phyloP scores from a whole-genome alignment of 2,888 invertebrate genomes.

The Hydrotaea diabolus region DNA sequence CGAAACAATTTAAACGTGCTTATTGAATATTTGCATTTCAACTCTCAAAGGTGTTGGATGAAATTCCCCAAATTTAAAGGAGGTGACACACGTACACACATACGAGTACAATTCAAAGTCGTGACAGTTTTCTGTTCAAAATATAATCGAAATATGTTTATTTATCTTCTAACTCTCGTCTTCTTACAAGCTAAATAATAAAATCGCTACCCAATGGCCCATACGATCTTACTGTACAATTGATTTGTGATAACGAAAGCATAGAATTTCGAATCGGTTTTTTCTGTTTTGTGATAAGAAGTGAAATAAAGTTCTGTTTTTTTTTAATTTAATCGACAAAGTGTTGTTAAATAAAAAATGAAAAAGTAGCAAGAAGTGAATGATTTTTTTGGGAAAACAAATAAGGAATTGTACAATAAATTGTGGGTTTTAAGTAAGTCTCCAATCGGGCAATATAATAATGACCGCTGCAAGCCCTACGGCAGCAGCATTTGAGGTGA shows the following conservation, averaged over 20 bases:
- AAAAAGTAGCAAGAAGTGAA: not conserved
- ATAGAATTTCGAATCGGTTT: not conserved
- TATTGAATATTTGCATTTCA: not conserved
- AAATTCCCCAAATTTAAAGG: not conserved
- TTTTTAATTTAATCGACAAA: constrained; percentile 16
- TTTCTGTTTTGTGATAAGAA: constrained; percentile 1
- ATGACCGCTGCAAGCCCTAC: not conserved
- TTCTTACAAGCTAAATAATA: not conserved
- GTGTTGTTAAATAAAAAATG: not conserved
- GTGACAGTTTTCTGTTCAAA: not conserved
- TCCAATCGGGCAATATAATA: not conserved
- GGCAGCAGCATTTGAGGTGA: not conserved
- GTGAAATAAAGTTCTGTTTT: not conserved
- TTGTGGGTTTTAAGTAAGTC: not conserved
- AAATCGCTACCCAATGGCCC: not conserved
- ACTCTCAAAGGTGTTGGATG: not conserved
- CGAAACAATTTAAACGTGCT: not conserved
- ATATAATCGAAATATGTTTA: not conserved
- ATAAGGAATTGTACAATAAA: not conserved
- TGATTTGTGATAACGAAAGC: constrained; percentile 34
- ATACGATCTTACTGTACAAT: not conserved
- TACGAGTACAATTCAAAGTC: not conserved
- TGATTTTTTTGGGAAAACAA: not conserved
- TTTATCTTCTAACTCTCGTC: not conserved
- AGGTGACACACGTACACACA: not conserved